Percentiles rank a stretch among this genome's conserved stretches.
These are phyloP conservation scores for Cydia fagiglandana DNA, from an alignment of 1,140 invertebrate genomes.

Conservation along the genomic window DNA sequence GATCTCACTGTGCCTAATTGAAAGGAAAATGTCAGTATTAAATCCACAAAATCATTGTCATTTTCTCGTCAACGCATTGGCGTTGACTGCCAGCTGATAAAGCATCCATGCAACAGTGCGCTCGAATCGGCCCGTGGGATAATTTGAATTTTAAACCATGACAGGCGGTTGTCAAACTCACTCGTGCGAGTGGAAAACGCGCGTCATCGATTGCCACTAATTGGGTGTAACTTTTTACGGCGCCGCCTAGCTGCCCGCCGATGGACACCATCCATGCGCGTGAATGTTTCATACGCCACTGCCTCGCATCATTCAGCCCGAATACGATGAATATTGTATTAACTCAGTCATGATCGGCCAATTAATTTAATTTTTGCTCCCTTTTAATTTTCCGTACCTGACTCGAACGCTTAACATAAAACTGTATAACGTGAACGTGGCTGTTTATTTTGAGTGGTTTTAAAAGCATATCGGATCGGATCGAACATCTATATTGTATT, in stretches of 20 bases:
- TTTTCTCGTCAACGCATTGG: slow-evolving; percentile 1
- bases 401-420: slow-evolving; percentile 14
- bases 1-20: not conserved
- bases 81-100: slow-evolving; percentile 26
- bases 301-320: slow-evolving; percentile 40
- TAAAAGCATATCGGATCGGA: not conserved
- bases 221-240: slow-evolving; percentile 68
- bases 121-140: slow-evolving; percentile 36
- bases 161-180: slow-evolving; percentile 61
- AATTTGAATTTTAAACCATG: slow-evolving; percentile 49
- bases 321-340: slow-evolving; percentile 43
- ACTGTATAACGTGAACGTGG: not conserved
- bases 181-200: slow-evolving; percentile 45
- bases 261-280: slow-evolving; percentile 37
- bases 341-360: slow-evolving; percentile 40
- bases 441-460: slow-evolving; percentile 21
- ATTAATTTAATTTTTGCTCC: slow-evolving; percentile 37
- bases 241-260: slow-evolving; percentile 39
- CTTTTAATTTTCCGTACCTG: slow-evolving; percentile 21
- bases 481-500: not conserved
- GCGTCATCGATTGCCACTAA: slow-evolving; percentile 66
- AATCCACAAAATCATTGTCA: slow-evolving; percentile 18
- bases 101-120: slow-evolving; percentile 25
- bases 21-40: not conserved
- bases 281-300: slow-evolving; percentile 47